phyloP scores from a whole-genome alignment of 1,140 invertebrate genomes.

The Pachypeltis micranthus region DNA sequence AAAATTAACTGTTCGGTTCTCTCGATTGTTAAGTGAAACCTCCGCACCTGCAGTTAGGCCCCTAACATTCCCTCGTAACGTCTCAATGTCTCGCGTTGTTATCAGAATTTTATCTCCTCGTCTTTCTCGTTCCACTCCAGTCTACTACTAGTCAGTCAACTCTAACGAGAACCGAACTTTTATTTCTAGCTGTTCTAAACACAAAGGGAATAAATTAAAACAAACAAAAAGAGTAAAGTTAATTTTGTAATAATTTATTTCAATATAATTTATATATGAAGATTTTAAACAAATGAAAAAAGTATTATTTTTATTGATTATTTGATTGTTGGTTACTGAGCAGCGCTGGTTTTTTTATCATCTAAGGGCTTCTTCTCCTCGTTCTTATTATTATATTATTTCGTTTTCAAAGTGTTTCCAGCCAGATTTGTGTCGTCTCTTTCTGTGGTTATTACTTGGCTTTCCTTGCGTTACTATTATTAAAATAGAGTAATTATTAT shows the following conservation, averaged over 20 bases:
- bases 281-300: no score
- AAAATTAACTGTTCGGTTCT: no score
- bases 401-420: neutral
- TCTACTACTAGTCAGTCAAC: neutral
- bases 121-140: neutral
- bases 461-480: conserved; percentile 4
- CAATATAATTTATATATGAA: neutral
- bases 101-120: neutral
- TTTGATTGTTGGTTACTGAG: neutral
- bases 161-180: neutral
- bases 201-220: neutral
- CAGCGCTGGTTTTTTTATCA: neutral
- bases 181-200: conserved; percentile 4
- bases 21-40: no score
- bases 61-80: no score
- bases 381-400: neutral
- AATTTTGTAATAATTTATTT: neutral
- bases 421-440: neutral
- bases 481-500: conserved; percentile 7
- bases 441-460: neutral
- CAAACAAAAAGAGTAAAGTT: neutral
- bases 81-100: neutral
- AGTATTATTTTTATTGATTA: conserved; percentile 7
- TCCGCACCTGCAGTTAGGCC: no score
- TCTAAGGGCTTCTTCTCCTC: neutral